Base-by-base conservation (phyloP, 2,888 invertebrate genomes). In the Philonicus albiceps region DNA sequence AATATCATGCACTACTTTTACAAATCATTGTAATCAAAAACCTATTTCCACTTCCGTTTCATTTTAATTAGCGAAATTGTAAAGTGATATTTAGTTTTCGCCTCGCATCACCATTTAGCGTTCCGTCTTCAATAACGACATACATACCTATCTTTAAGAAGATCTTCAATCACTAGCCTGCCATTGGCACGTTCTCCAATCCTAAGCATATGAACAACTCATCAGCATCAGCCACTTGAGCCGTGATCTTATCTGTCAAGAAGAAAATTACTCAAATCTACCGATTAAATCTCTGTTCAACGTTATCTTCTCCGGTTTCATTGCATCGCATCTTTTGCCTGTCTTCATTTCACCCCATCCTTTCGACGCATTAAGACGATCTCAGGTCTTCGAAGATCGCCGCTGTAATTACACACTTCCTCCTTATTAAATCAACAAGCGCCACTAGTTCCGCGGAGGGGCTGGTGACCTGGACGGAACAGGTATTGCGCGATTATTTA, bases 391-490 rank as follows among this genome's bases (percentile, higher is more conserved):
- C 64, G 64, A 64, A 64, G 22, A 64, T 7, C 64, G 64, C 27
- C 11, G 27, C 22, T 64, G 64, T 64, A 64, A 64, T 64, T 64
- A 64, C 74, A 74, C 74, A 37, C n/a, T 74, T 74, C 74, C 74
- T 74, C 19, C n/a, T 74, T 74, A 80, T 80, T 80, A 80, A 49
- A 27, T 49, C 53, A 80, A 80, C 27, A 49, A 80, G 27, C 80
- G 80, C 80, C 49, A 80, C 27, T 49, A 31, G 11, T 53, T n/a
- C 31, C 16, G 40, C 19, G 53, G 49, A 74, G n/a, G 30, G 74
- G 19, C 64, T 64, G 27, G 22, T 64, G 22, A 64, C 64, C 64
- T 64, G 64, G 8, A 22, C 64, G 64, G 22, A 34, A 80, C 43
- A 53, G 80, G 53, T 53, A 80, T 80, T 53, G 53, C 5, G 31